phyloP scores from a whole-genome alignment of 2,797 vertebrate species.

The Rhyacichthys aspro region DNA sequence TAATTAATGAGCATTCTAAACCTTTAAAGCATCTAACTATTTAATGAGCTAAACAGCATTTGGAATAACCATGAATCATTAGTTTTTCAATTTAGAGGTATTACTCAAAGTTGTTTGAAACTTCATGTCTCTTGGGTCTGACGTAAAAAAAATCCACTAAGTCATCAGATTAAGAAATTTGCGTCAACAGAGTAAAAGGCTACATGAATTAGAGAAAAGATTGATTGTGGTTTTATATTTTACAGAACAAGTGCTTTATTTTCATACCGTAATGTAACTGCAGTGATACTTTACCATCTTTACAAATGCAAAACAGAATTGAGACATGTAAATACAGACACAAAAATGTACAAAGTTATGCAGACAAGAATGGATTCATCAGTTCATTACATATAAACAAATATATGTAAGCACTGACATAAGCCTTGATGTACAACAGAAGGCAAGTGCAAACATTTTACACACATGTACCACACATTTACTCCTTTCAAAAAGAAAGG shows the following conservation, averaged over 20 bases:
- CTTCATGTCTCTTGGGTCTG: background rate
- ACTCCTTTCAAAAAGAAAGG: slow-evolving; percentile 95
- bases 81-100: slow-evolving; percentile 12
- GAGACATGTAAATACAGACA: slow-evolving; percentile 88
- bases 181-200: no score
- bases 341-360: slow-evolving; percentile 93
- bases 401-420: slow-evolving; percentile 86
- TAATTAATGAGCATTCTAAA: slow-evolving; percentile 73
- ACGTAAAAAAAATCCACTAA: background rate
- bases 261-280: slow-evolving; percentile 91
- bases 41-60: slow-evolving; percentile 62
- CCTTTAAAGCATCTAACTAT: slow-evolving; percentile 68
- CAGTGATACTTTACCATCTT: slow-evolving; percentile 97
- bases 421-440: slow-evolving; percentile 82
- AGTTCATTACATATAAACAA: slow-evolving; percentile 87
- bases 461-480: slow-evolving; percentile 89
- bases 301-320: slow-evolving; percentile 90
- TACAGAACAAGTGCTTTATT: slow-evolving; percentile 98
- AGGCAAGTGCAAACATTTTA: slow-evolving; percentile 89
- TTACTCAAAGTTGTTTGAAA: background rate
- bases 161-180: background rate
- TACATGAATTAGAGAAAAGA: no score
- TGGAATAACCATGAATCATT: slow-evolving; percentile 24
- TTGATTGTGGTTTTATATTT: slow-evolving; percentile 40
- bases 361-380: slow-evolving; percentile 85